Percentiles rank a stretch among this genome's conserved stretches.
Conservation (phyloP, 2,797 vertebrate species). For the Muscicapa comitata region DNA sequence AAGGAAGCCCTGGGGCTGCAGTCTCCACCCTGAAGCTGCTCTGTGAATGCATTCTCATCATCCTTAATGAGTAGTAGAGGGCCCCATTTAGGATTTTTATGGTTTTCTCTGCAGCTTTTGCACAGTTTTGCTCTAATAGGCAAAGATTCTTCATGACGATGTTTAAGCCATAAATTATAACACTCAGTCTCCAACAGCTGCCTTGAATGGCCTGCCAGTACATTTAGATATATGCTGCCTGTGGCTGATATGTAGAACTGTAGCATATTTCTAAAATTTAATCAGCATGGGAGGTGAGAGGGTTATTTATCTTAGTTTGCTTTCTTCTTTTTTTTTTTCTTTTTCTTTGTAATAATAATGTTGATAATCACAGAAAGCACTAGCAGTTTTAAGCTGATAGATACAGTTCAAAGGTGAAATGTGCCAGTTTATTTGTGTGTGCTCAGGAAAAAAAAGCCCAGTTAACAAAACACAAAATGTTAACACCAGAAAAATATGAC, state of each 20-base stretch:
- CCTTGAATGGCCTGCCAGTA: not conserved
- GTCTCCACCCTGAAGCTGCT: too few relatives aligned
- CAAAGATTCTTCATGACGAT: not conserved
- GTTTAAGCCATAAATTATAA: not conserved
- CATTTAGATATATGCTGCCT: not conserved
- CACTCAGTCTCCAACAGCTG: not conserved
- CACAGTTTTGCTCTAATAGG: not conserved
- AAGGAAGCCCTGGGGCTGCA: too few relatives aligned
- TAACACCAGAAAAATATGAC: not conserved
- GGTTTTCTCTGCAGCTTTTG: not conserved
- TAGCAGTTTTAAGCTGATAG: not conserved
- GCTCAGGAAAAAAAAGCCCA: not conserved
- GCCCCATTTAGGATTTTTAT: not conserved
- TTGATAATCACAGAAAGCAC: not conserved
- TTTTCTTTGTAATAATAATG: not conserved
- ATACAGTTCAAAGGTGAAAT: not conserved
- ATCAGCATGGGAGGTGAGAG: not conserved
- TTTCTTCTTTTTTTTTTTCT: not conserved
- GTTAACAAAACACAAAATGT: not conserved
- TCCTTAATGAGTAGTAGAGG: too few relatives aligned
- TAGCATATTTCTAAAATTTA: not conserved
- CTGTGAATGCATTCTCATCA: too few relatives aligned
- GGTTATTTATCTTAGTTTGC: not conserved
- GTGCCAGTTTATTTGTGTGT: not conserved
- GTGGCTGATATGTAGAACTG: not conserved